Conservation (phyloP, 2,113 vertebrate species). For the Sclerurus mexicanus region DNA sequence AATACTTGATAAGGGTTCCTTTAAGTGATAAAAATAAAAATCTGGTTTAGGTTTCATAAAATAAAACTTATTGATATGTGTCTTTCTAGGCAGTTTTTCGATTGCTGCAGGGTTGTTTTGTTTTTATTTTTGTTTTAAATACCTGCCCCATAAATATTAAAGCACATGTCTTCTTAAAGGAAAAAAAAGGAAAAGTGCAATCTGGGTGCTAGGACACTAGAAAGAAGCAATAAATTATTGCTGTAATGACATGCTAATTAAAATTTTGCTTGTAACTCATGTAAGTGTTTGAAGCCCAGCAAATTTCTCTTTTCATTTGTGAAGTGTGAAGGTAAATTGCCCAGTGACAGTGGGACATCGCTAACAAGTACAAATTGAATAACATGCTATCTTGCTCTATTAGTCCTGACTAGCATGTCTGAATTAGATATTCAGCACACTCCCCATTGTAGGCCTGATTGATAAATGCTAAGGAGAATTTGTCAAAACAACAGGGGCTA, state of each 20-base stretch:
- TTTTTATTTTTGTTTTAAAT: conserved; percentile 23
- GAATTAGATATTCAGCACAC: conserved; percentile 83
- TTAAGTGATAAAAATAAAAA: neutral
- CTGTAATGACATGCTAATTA: conserved; percentile 95
- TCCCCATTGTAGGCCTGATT: conserved; percentile 86
- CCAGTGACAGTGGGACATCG: conserved; percentile 81
- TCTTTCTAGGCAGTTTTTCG: neutral
- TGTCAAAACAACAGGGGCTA: conserved; percentile 92
- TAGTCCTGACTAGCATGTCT: conserved; percentile 77
- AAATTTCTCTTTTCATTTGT: conserved; percentile 94
- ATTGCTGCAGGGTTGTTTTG: neutral
- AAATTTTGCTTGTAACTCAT: conserved; percentile 99
- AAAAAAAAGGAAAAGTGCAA: conserved; percentile 61
- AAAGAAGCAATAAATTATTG: conserved; percentile 91
- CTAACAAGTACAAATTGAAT: conserved; percentile 92
- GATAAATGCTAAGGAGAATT: conserved; percentile 93
- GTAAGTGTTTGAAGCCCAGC: conserved; percentile 89
- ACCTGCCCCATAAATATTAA: conserved; percentile 58
- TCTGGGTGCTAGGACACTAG: conserved; percentile 80
- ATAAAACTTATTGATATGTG: neutral
- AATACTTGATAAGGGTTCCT: neutral
- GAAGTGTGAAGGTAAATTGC: conserved; percentile 93
- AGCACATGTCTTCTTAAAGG: neutral
- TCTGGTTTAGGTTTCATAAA: neutral
- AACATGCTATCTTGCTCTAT: conserved; percentile 80